phyloP scores from a whole-genome alignment of 1,140 invertebrate species.

The Drosophila tristis region DNA sequence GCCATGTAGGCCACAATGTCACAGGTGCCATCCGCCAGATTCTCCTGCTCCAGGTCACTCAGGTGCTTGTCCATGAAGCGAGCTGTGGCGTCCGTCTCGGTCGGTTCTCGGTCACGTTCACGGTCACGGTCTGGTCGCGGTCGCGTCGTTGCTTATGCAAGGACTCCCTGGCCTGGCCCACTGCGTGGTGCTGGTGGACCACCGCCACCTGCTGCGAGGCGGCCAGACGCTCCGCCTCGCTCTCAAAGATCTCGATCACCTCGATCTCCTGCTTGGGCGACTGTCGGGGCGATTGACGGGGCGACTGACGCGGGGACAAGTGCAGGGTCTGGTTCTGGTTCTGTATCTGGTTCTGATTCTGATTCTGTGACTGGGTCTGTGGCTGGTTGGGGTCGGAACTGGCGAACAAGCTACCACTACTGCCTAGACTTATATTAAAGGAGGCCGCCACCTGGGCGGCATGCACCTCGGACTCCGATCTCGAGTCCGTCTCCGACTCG shows the following conservation, averaged over 20 bases:
- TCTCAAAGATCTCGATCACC: constrained; percentile 81
- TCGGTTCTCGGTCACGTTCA: constrained; percentile 18
- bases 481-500: constrained; percentile 60
- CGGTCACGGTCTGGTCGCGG: constrained; percentile 40
- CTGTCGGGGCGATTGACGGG: constrained; percentile 74
- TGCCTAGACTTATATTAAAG: constrained; percentile 83
- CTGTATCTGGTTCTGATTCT: constrained; percentile 6
- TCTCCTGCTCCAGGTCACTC: constrained; percentile 78
- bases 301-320: constrained; percentile 57
- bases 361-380: constrained; percentile 17
- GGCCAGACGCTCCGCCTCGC: constrained; percentile 71
- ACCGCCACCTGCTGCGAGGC: constrained; percentile 77
- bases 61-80: constrained; percentile 81
- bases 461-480: constrained; percentile 69
- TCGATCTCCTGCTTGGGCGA: constrained; percentile 82
- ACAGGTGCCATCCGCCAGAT: constrained; percentile 74
- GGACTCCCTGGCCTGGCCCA: constrained; percentile 43
- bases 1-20: constrained; percentile 84
- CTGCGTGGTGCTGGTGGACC: constrained; percentile 64
- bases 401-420: constrained; percentile 80
- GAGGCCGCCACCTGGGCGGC: constrained; percentile 74
- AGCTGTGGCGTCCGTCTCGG: constrained; percentile 53
- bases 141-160: constrained; percentile 51
- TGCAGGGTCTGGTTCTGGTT: constrained; percentile 34
- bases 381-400: constrained; percentile 41